Percentiles rank a stretch among this genome's conserved stretches.
These are phyloP conservation scores for Xyrichtys novacula DNA, from an alignment of 2,797 vertebrate genomes.

Conservation along the genomic window DNA sequence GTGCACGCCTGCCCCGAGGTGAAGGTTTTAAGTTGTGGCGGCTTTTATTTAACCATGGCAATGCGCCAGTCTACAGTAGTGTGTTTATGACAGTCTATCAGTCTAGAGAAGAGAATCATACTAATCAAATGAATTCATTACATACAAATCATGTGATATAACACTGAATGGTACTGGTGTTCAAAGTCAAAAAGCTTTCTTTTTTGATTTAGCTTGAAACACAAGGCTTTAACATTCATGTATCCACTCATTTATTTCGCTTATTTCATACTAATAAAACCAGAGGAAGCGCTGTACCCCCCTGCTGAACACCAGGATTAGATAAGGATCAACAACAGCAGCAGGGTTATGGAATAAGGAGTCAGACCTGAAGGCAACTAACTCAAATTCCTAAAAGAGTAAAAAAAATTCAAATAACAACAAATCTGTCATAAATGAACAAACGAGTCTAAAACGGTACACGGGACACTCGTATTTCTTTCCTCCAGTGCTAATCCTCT, in stretches of 20 bases:
- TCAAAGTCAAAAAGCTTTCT: not conserved
- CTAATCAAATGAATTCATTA: not conserved
- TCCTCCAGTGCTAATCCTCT: slow-evolving; percentile 38
- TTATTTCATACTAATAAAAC: not conserved
- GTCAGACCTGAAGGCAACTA: not conserved
- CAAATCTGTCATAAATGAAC: slow-evolving; percentile 13
- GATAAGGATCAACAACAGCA: not conserved
- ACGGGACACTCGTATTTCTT: slow-evolving; percentile 35
- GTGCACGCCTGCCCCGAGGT: too few relatives aligned
- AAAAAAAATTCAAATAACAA: slow-evolving; percentile 9
- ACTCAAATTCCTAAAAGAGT: slow-evolving; percentile 7
- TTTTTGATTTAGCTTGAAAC: not conserved
- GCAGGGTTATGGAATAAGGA: not conserved
- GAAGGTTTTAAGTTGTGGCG: too few relatives aligned
- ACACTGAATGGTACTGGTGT: not conserved
- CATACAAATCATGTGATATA: not conserved
- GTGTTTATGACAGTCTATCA: too few relatives aligned
- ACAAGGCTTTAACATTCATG: not conserved
- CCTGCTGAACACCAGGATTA: not conserved
- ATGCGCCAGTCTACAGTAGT: too few relatives aligned
- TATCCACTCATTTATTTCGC: not conserved
- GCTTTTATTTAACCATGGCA: too few relatives aligned
- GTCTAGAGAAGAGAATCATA: not conserved
- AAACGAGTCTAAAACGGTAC: slow-evolving; percentile 37
- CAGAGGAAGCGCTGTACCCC: not conserved